Conservation (phyloP, 2,888 invertebrate genomes). For the Beris morrisii region DNA sequence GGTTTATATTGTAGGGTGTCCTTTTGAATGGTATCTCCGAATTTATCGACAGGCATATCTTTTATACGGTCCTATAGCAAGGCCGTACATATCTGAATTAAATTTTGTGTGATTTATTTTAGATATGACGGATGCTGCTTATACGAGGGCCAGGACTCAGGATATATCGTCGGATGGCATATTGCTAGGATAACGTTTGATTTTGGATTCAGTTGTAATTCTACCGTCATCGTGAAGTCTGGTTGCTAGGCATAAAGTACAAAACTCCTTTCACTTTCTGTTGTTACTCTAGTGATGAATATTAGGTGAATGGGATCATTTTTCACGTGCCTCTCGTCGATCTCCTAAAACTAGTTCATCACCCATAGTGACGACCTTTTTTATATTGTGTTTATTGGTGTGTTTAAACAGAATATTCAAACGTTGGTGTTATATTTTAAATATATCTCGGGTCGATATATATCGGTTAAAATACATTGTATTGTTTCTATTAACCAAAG, state of each 20-base stretch:
- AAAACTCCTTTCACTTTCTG: conserved; percentile 44
- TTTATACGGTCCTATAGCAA: no score
- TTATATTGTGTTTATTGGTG: conserved; percentile 15
- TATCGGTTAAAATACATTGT: not conserved
- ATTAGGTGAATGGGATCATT: conserved; percentile 43
- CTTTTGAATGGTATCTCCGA: no score
- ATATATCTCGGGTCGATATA: conserved; percentile 4
- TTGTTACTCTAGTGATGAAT: conserved; percentile 39
- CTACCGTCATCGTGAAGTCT: conserved; percentile 56
- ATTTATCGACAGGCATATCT: no score
- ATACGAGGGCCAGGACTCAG: not conserved
- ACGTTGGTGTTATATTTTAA: conserved; percentile 19
- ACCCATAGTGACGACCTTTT: conserved; percentile 43
- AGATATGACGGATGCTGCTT: conserved; percentile 9
- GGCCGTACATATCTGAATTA: no score
- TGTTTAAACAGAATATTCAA: conserved; percentile 1
- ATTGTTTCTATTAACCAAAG: no score
- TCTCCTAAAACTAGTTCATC: conserved; percentile 43
- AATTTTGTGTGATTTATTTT: no score
- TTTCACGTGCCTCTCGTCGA: conserved; percentile 38
- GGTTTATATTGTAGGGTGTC: no score
- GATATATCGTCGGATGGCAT: conserved; percentile 38
- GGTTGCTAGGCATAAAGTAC: conserved; percentile 52
- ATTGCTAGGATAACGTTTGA: conserved; percentile 57
- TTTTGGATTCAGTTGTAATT: conserved; percentile 58